Conservation (phyloP, 2,113 vertebrate species). For the Protobothrops mucrosquamatus region DNA sequence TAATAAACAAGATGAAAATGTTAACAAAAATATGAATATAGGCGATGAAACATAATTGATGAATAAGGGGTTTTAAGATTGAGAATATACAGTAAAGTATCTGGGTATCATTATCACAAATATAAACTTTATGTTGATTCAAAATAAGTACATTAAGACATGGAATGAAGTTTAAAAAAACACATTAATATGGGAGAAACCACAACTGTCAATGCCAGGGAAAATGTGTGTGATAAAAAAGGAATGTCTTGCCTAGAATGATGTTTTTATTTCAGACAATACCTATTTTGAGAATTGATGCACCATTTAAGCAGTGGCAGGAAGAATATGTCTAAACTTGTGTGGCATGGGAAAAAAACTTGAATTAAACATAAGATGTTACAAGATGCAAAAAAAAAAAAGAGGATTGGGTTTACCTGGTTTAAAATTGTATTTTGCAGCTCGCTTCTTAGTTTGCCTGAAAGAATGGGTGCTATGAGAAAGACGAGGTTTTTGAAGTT, state of each 20-base stretch:
- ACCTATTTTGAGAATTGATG: not conserved
- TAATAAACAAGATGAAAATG: not conserved
- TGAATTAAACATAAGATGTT: not conserved
- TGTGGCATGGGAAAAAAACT: not conserved
- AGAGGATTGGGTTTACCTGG: not conserved
- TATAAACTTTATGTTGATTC: not conserved
- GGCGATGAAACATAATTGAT: not conserved
- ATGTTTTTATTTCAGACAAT: not conserved
- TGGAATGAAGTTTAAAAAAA: not conserved
- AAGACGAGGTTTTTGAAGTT: not conserved
- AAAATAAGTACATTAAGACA: not conserved
- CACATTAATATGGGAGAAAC: not conserved
- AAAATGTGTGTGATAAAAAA: not conserved
- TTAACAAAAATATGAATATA: not conserved
- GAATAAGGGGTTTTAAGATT: not conserved
- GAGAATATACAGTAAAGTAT: not conserved
- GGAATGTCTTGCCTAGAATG: not conserved
- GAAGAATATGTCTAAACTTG: not conserved
- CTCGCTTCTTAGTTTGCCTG: not conserved
- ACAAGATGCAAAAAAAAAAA: not conserved
- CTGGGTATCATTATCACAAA: not conserved
- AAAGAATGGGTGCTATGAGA: not conserved
- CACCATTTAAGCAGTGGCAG: not conserved
- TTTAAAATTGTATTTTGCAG: not conserved
- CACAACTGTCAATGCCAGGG: not conserved